These are phyloP conservation scores for Phoenicopterus ruber DNA, from an alignment of 2,113 vertebrate species.

Conservation along the genomic window DNA sequence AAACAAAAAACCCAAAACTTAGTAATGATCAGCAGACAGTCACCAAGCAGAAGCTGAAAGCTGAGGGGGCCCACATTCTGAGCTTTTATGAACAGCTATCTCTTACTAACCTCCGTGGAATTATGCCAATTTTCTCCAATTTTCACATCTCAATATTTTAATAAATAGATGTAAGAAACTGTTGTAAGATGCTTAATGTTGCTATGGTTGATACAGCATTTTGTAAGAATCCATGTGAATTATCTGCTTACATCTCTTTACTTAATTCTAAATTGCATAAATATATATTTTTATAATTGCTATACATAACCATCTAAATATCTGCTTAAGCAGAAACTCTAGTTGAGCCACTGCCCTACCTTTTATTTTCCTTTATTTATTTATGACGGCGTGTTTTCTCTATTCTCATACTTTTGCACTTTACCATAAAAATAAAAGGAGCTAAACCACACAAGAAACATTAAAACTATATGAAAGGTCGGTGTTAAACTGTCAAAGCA, in stretches of 20 bases:
- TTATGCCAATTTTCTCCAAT: neutral
- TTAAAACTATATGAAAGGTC: neutral
- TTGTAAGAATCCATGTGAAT: neutral
- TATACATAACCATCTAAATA: neutral
- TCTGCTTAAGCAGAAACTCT: neutral
- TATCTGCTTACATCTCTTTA: neutral
- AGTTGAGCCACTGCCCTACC: neutral
- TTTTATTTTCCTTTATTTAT: constrained; percentile 19
- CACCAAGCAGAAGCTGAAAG: neutral
- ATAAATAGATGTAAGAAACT: neutral
- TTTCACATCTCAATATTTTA: neutral
- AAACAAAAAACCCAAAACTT: too few relatives aligned
- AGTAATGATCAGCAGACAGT: neutral
- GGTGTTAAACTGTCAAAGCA: neutral
- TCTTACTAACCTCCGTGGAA: neutral
- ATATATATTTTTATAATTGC: neutral
- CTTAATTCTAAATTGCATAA: neutral
- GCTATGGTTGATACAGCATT: neutral
- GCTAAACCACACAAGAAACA: neutral
- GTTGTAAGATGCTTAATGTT: neutral
- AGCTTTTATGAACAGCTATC: neutral
- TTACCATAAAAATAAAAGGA: neutral
- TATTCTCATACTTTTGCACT: neutral
- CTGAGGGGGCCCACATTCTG: neutral
- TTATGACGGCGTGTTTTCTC: neutral